phyloP scores from a whole-genome alignment of 2,888 invertebrate genomes.

The Tetragonula carbonaria region DNA sequence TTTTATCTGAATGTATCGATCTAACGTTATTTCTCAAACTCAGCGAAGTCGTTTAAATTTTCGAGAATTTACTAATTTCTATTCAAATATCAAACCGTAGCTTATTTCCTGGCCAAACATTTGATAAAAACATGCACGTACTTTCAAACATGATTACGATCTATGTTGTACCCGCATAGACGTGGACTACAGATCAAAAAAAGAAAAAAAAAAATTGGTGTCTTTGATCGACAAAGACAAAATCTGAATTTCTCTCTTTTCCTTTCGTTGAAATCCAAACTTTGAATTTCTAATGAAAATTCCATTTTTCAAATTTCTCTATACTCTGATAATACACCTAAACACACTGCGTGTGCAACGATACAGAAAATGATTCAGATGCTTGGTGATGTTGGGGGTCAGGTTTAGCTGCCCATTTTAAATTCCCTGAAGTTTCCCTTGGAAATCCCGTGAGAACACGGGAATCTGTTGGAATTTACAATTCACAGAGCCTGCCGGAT shows the following conservation, averaged over 20 bases:
- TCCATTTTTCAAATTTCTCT: neutral
- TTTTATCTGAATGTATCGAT: neutral
- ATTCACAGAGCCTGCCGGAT: neutral
- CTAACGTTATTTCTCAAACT: neutral
- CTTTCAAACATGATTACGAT: neutral
- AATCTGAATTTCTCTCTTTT: neutral
- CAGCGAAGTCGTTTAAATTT: slow-evolving; percentile 17
- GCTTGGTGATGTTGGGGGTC: slow-evolving; percentile 39
- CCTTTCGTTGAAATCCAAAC: neutral
- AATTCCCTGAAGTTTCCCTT: slow-evolving; percentile 32
- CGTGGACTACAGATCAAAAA: slow-evolving; percentile 5
- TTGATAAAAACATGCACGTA: neutral
- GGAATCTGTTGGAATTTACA: neutral
- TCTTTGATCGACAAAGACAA: slow-evolving; percentile 19
- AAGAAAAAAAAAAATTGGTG: neutral
- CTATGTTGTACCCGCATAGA: slow-evolving; percentile 27
- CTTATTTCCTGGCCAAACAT: slow-evolving; percentile 5
- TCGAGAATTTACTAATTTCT: neutral
- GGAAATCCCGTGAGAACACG: neutral
- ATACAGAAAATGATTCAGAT: slow-evolving; percentile 24
- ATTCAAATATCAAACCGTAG: neutral
- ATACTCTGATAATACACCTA: neutral
- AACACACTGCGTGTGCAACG: neutral
- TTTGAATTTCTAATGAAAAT: slow-evolving; percentile 12
- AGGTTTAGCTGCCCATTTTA: slow-evolving; percentile 62